Evolutionary conservation across 2,113 vertebrate genomes (phyloP).

Genomic region (Trachemys scripta): DNA sequence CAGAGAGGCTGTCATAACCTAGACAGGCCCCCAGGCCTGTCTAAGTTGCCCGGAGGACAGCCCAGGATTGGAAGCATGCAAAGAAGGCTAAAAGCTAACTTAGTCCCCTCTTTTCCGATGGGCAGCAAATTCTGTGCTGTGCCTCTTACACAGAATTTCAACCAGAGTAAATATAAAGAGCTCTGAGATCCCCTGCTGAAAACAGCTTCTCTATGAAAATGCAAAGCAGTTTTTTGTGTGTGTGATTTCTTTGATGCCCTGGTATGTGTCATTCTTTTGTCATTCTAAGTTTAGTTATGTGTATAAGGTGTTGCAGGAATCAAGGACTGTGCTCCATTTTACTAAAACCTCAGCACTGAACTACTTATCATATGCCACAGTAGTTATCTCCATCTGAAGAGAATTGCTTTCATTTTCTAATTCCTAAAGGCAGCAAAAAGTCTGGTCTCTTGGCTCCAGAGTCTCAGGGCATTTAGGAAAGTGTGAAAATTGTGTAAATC

Average conservation of each 20-base stretch:
- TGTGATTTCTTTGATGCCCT: neutral
- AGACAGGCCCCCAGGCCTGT: neutral
- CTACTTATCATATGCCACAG: neutral
- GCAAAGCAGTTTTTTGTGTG: neutral
- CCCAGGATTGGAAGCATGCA: neutral
- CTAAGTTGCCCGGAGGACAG: neutral
- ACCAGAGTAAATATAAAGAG: neutral
- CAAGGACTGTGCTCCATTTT: neutral
- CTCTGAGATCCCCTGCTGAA: neutral
- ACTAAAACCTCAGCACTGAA: neutral
- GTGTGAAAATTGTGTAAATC: neutral
- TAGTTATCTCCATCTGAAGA: neutral
- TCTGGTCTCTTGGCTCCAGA: neutral
- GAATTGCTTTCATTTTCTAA: neutral
- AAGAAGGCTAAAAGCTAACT: too few species aligned
- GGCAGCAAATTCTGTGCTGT: neutral
- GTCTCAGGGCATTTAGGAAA: neutral
- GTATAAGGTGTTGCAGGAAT: neutral
- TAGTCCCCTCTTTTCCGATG: neutral
- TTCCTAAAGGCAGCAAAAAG: neutral
- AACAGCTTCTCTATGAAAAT: neutral
- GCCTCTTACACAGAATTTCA: neutral
- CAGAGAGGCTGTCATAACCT: neutral
- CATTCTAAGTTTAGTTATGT: neutral
- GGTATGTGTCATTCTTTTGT: neutral